phyloP scores from a whole-genome alignment of 2,797 vertebrate genomes.

The Phyllotis vaccarum region DNA sequence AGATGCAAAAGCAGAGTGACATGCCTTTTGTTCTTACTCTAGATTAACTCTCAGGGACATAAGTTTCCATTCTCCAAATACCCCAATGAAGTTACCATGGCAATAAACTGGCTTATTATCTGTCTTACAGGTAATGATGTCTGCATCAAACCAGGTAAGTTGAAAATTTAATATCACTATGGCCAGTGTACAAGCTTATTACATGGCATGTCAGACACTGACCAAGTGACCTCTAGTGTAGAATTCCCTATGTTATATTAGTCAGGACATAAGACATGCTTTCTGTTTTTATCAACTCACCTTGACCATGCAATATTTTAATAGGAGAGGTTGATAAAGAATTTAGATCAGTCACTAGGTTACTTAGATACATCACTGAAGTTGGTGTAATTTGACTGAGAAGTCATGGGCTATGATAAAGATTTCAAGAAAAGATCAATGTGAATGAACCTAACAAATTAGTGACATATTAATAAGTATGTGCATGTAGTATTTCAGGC shows the following conservation, averaged over 20 bases:
- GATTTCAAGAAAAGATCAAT: neutral
- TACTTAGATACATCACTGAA: neutral
- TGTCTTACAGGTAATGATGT: neutral
- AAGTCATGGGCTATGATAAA: neutral
- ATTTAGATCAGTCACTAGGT: neutral
- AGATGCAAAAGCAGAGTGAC: neutral
- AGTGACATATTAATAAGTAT: neutral
- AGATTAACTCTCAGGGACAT: neutral
- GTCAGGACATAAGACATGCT: neutral
- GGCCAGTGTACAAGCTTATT: neutral
- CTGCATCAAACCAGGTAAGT: neutral
- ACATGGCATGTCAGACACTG: accelerated
- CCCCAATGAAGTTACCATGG: neutral
- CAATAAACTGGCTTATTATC: neutral
- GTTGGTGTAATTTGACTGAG: neutral
- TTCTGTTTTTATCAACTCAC: neutral
- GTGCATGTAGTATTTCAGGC: neutral
- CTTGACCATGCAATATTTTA: neutral
- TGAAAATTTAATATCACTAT: neutral
- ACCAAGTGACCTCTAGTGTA: neutral
- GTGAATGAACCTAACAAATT: neutral
- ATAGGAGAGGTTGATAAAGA: neutral
- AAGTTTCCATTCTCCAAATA: neutral
- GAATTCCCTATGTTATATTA: neutral
- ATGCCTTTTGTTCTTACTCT: neutral